A percentile compares a stretch with the other conserved stretches of the same genome.
Evolutionary conservation across 1,140 invertebrate genomes (phyloP).

Genomic region (Papilio glaucus): DNA sequence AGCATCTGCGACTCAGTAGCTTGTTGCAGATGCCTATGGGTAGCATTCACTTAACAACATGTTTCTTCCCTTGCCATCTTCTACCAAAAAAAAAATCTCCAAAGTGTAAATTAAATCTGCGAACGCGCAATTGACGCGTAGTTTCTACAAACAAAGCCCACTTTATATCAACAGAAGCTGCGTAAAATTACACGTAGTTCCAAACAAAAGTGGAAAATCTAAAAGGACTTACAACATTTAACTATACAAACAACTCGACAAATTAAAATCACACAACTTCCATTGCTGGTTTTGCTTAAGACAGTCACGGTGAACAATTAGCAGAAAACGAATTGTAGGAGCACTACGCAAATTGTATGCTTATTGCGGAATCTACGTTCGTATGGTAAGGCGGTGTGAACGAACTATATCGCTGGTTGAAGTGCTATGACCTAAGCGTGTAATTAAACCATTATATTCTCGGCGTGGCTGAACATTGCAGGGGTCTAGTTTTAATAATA

Average conservation of each 20-base stretch:
- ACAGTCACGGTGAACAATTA: neutral
- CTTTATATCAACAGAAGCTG: neutral
- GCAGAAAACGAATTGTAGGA: neutral
- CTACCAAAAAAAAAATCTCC: too few relatives aligned
- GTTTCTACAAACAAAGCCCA: neutral
- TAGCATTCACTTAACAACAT: too few relatives aligned
- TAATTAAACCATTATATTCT: slow-evolving; percentile 4
- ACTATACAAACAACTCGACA: neutral
- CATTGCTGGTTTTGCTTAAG: neutral
- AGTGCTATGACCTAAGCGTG: slow-evolving; percentile 16
- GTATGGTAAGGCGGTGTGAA: neutral
- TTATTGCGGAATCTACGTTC: neutral
- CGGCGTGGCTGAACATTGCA: neutral
- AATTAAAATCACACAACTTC: neutral
- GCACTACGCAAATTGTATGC: neutral
- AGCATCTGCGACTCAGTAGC: too few relatives aligned
- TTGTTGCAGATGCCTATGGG: too few relatives aligned
- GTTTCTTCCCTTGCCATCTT: too few relatives aligned
- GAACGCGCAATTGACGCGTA: neutral
- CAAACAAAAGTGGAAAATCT: neutral
- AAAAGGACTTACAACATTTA: neutral
- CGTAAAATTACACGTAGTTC: neutral
- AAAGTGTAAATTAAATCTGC: too few relatives aligned
- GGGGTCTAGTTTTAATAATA: neutral
- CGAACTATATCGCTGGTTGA: neutral